Evolutionary conservation across 2,113 vertebrate genomes (phyloP).

Genomic region (Ranitomeya imitator): DNA sequence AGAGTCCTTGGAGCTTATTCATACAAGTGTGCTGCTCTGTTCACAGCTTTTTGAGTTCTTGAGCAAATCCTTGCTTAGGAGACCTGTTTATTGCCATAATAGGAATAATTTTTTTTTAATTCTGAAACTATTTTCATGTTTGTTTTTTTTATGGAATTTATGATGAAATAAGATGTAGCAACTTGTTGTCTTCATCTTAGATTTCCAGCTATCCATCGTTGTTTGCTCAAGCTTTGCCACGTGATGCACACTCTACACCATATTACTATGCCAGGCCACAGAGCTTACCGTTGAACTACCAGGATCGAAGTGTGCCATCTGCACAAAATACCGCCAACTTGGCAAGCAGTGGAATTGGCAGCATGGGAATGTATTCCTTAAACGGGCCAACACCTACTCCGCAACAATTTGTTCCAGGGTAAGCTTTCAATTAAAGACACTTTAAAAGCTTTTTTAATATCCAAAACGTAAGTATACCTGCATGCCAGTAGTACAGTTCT

Average conservation of each 20-base stretch:
- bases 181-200: conserved; percentile 66
- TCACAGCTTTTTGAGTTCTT: too few species aligned
- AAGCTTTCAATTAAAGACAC: conserved; percentile 58
- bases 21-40: too few species aligned
- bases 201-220: conserved; percentile 84
- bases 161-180: not conserved
- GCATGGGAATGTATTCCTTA: conserved; percentile 81
- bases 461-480: not conserved
- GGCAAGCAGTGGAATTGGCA: conserved; percentile 94
- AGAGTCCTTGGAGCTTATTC: too few species aligned
- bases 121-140: not conserved
- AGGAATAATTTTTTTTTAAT: too few species aligned
- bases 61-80: too few species aligned
- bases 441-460: too few species aligned
- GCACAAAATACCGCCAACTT: conserved; percentile 78
- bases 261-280: conserved; percentile 93
- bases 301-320: conserved; percentile 77
- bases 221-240: conserved; percentile 90
- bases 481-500: not conserved
- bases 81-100: too few species aligned
- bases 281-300: conserved; percentile 87
- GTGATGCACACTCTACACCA: conserved; percentile 93
- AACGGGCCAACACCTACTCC: conserved; percentile 85
- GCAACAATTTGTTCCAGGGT: conserved; percentile 86
- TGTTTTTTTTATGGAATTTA: not conserved